Evolutionary conservation across 2,888 invertebrate genomes (phyloP).

Genomic region (Proisotoma minuta): DNA sequence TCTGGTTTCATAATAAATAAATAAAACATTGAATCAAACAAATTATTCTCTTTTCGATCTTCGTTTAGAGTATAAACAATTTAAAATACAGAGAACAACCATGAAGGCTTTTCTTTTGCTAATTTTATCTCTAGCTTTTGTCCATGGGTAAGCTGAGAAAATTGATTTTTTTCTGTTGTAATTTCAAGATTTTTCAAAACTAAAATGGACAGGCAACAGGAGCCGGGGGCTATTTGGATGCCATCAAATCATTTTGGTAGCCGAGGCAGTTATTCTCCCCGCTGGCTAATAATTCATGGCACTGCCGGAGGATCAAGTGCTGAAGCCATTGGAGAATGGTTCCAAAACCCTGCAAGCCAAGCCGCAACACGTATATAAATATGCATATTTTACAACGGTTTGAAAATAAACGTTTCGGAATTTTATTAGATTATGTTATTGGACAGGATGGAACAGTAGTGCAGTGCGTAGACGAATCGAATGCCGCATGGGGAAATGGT

Average conservation of each 20-base stretch:
- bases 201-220: conserved; percentile 19
- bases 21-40: too few relatives aligned
- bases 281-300: conserved; percentile 22
- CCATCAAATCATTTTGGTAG: conserved; percentile 23
- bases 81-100: too few relatives aligned
- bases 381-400: background rate
- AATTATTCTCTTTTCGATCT: too few relatives aligned
- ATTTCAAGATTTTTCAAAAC: background rate
- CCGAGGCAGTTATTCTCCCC: conserved; percentile 22
- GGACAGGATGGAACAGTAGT: conserved; percentile 38
- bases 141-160: background rate
- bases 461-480: conserved; percentile 31
- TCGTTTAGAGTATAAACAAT: too few relatives aligned
- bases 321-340: conserved; percentile 21
- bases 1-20: too few relatives aligned
- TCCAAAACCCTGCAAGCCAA: conserved; percentile 34
- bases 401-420: background rate
- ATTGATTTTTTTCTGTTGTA: background rate
- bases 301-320: conserved; percentile 37
- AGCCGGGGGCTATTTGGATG: conserved; percentile 34
- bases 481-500: conserved; percentile 42
- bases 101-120: background rate
- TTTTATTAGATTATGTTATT: conserved; percentile 27
- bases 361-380: conserved; percentile 20
- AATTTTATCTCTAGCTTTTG: background rate